Percentiles rank a stretch among this genome's conserved stretches.
Conservation (phyloP, 2,113 vertebrate species). For the Chaetodon auriga region DNA sequence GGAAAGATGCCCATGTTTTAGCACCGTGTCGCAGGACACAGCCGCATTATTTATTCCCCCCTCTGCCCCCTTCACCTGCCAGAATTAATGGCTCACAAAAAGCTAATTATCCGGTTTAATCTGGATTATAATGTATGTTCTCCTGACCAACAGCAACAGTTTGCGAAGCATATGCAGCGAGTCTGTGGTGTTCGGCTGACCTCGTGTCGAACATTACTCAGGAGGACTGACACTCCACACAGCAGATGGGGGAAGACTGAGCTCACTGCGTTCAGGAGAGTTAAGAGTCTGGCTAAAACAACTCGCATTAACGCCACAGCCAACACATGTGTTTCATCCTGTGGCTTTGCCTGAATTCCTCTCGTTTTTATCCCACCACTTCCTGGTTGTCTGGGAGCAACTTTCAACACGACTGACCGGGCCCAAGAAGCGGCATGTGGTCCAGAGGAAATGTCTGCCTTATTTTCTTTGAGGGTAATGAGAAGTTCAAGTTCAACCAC, state of each 20-base stretch:
- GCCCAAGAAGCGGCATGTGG: background rate
- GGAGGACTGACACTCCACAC: conserved; percentile 63
- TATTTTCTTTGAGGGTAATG: conserved; percentile 41
- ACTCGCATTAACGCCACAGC: conserved; percentile 39
- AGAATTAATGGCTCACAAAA: conserved; percentile 82
- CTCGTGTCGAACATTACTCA: conserved; percentile 68
- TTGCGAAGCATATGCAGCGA: conserved; percentile 74
- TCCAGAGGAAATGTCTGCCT: conserved; percentile 39
- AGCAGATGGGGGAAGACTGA: conserved; percentile 64
- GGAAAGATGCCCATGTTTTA: conserved; percentile 83
- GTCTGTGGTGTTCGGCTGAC: conserved; percentile 66
- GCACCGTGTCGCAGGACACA: conserved; percentile 69
- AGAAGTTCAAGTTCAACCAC: conserved; percentile 49
- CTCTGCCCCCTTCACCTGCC: conserved; percentile 72
- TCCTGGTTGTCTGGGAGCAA: conserved; percentile 35
- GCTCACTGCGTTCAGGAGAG: conserved; percentile 50
- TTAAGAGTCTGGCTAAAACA: conserved; percentile 49
- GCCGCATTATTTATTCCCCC: conserved; percentile 78
- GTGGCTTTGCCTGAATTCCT: conserved; percentile 25
- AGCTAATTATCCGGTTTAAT: conserved; percentile 84
- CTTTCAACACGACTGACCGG: conserved; percentile 17
- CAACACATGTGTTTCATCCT: conserved; percentile 66
- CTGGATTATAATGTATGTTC: conserved; percentile 79
- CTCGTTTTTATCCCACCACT: conserved; percentile 35
- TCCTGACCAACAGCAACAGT: conserved; percentile 79